phyloP scores from a whole-genome alignment of 2,113 vertebrate genomes.

The Dasyurus viverrinus region DNA sequence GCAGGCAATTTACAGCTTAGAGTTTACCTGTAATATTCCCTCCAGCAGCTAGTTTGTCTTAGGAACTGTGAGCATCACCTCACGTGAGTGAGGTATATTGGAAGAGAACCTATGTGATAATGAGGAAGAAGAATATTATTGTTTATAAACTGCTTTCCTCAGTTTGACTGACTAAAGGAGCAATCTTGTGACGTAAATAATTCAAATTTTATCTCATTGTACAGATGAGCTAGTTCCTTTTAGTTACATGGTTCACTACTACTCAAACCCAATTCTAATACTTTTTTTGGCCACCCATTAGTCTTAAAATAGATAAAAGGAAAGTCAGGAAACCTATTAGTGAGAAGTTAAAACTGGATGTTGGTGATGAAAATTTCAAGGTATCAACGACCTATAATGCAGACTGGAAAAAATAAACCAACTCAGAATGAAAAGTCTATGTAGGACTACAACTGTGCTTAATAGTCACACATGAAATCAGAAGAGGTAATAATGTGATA shows the following conservation, averaged over 20 bases:
- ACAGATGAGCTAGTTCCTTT: not conserved
- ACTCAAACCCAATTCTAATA: not conserved
- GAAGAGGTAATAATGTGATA: not conserved
- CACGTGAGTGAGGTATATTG: not conserved
- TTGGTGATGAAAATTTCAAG: not conserved
- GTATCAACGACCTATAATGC: not conserved
- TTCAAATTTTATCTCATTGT: not conserved
- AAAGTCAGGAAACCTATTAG: not conserved
- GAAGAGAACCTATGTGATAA: not conserved
- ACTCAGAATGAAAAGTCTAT: not conserved
- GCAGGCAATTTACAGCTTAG: not conserved
- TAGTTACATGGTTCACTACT: not conserved
- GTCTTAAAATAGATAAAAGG: not conserved
- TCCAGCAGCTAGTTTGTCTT: not conserved
- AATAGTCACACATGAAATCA: not conserved
- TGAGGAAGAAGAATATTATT: not conserved
- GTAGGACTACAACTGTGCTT: no score
- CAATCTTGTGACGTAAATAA: not conserved
- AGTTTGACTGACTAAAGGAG: not conserved
- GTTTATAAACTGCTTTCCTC: not conserved
- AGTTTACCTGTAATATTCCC: not conserved
- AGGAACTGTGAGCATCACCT: not conserved
- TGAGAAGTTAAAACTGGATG: not conserved
- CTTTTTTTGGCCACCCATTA: no score
- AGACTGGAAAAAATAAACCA: not conserved